A percentile compares a stretch with the other conserved stretches of the same genome.
Conservation (phyloP, 2,888 invertebrate genomes). For the Deroplatys truncata region DNA sequence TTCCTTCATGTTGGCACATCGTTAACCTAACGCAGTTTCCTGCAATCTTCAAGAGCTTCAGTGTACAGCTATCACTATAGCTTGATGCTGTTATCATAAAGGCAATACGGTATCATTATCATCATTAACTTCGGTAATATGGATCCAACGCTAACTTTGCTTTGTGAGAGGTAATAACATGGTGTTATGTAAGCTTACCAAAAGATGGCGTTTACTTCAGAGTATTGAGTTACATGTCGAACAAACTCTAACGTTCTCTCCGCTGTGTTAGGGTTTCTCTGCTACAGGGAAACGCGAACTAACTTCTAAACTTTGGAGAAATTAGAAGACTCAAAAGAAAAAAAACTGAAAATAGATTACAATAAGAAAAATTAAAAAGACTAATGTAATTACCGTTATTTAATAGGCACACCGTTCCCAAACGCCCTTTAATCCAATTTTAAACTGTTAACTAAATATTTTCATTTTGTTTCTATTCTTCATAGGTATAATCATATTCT, state of each 20-base stretch:
- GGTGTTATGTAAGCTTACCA: not conserved
- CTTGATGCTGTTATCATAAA: not conserved
- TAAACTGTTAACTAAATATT: too few relatives aligned
- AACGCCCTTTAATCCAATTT: too few relatives aligned
- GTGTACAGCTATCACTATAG: not conserved
- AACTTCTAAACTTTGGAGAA: not conserved
- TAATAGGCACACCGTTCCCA: too few relatives aligned
- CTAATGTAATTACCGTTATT: too few relatives aligned
- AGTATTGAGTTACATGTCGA: not conserved
- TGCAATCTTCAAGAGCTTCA: not conserved
- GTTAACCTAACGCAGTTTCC: not conserved
- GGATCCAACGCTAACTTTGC: too few relatives aligned
- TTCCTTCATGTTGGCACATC: not conserved
- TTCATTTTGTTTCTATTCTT: too few relatives aligned
- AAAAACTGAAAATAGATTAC: too few relatives aligned
- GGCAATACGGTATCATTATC: not conserved
- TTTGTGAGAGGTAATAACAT: not conserved
- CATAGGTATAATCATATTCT: too few relatives aligned
- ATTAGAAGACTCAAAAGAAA: not conserved
- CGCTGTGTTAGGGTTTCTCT: too few relatives aligned
- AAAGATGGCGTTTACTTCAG: not conserved
- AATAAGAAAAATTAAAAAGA: too few relatives aligned
- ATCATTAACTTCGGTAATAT: not conserved
- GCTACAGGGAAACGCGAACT: not conserved
- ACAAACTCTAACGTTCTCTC: not conserved